phyloP scores from a whole-genome alignment of 2,888 invertebrate genomes.

The Uropetala carovei region DNA sequence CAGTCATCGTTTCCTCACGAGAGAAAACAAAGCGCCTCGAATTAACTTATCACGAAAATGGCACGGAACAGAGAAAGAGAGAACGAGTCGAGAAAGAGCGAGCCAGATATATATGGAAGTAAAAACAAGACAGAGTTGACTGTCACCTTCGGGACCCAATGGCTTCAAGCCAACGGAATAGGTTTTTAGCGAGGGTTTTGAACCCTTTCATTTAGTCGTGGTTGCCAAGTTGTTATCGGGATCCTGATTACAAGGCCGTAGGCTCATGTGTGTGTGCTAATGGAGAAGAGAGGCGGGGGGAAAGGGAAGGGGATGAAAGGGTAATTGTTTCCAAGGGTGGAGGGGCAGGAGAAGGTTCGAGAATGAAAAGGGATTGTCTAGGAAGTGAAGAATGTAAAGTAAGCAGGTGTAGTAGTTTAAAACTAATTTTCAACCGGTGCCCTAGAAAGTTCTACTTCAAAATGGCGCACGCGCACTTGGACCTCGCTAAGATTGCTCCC shows the following conservation, averaged over 20 bases:
- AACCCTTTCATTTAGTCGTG: constrained; percentile 45
- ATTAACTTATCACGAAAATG: neutral
- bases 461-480: too few species aligned
- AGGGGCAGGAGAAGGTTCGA: neutral
- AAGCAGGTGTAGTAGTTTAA: constrained; percentile 30
- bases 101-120: neutral
- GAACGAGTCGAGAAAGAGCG: neutral
- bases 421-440: neutral
- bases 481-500: too few species aligned
- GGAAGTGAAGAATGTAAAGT: neutral
- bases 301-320: neutral
- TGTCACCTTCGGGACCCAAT: constrained; percentile 9
- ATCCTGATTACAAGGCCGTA: constrained; percentile 53
- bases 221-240: constrained; percentile 45
- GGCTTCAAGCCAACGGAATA: constrained; percentile 14
- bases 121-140: neutral
- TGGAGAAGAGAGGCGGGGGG: neutral
- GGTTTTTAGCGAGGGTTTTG: constrained; percentile 18
- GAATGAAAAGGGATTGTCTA: neutral
- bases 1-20: neutral
- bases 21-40: neutral
- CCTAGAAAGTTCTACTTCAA: too few species aligned
- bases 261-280: neutral
- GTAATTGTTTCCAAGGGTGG: neutral
- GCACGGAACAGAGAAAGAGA: neutral